phyloP scores from a whole-genome alignment of 2,797 vertebrate genomes.

The Buceros bicornis region DNA sequence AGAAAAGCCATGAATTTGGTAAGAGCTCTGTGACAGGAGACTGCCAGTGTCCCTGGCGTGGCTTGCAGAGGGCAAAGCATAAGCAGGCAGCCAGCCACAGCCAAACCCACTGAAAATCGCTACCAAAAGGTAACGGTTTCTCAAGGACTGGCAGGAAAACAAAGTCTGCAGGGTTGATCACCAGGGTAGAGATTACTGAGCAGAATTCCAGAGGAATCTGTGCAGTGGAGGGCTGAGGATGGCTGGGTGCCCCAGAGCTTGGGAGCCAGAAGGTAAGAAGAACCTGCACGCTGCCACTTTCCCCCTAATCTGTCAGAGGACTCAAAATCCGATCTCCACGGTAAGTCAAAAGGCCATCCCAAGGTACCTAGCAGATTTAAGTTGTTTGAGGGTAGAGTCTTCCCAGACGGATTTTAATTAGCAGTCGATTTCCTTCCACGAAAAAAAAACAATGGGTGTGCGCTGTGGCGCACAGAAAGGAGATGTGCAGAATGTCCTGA shows the following conservation, averaged over 20 bases:
- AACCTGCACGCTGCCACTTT: background rate
- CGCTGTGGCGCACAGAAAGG: background rate
- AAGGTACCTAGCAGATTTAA: background rate
- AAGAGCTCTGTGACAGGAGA: background rate
- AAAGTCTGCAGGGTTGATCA: background rate
- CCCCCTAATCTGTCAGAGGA: background rate
- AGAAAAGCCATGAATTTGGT: slow-evolving; percentile 28
- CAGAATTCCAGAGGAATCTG: background rate
- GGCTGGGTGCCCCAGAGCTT: background rate
- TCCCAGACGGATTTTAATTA: slow-evolving; percentile 33
- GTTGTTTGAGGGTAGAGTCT: background rate
- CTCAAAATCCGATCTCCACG: background rate
- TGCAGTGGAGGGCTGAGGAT: background rate
- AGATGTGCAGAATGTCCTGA: background rate
- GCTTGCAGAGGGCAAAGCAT: background rate
- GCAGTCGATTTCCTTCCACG: background rate
- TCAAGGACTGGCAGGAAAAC: background rate
- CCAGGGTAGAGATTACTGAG: background rate
- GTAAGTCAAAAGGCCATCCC: slow-evolving; percentile 4
- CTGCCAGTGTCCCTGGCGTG: background rate
- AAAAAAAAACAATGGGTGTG: background rate
- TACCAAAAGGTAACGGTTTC: background rate
- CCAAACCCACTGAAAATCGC: slow-evolving; percentile 4
- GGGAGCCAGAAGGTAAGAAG: background rate
- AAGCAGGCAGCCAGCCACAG: background rate